Percentiles rank a stretch among this genome's conserved stretches.
These are phyloP conservation scores for Pseudopleuronectes americanus DNA, from an alignment of 2,797 vertebrate species.

Conservation along the genomic window DNA sequence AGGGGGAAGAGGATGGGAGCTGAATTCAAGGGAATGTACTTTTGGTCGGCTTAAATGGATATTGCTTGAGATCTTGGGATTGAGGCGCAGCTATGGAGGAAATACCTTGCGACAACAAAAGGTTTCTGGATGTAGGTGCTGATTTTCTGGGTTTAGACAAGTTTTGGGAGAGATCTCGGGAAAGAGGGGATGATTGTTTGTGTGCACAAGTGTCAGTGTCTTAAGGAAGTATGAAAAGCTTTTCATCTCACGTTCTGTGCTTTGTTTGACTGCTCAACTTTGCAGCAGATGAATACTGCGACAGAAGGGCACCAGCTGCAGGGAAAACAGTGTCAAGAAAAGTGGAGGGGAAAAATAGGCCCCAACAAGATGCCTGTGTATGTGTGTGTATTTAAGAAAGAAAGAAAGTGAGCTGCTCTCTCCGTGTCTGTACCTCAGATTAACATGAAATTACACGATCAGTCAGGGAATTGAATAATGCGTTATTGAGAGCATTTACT, in stretches of 20 bases:
- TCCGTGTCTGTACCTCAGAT: conserved; percentile 60
- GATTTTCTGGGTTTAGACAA: conserved; percentile 59
- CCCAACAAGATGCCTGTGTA: conserved; percentile 44
- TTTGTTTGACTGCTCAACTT: conserved; percentile 77
- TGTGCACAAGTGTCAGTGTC: conserved; percentile 70
- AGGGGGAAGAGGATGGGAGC: conserved; percentile 2
- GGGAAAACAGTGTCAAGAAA: conserved; percentile 62
- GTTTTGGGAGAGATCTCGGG: conserved; percentile 58
- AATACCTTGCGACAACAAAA: conserved; percentile 61
- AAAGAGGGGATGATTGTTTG: conserved; percentile 55
- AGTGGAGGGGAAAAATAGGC: conserved; percentile 57
- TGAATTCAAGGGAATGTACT: conserved; percentile 47
- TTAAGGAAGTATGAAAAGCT: conserved; percentile 65
- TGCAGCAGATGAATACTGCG: conserved; percentile 68
- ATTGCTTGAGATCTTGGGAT: conserved; percentile 50
- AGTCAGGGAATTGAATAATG: conserved; percentile 87
- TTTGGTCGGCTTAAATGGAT: conserved; percentile 40
- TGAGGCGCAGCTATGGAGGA: conserved; percentile 48
- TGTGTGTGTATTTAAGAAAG: conserved; percentile 3
- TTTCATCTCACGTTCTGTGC: conserved; percentile 71
- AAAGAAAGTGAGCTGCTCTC: conserved; percentile 30
- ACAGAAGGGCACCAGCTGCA: conserved; percentile 77
- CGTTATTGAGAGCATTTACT: conserved; percentile 87
- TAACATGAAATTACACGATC: conserved; percentile 88
- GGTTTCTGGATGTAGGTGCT: conserved; percentile 55